Evolutionary conservation across 2,888 invertebrate genomes (phyloP).

Genomic region (Tetragonula carbonaria): DNA sequence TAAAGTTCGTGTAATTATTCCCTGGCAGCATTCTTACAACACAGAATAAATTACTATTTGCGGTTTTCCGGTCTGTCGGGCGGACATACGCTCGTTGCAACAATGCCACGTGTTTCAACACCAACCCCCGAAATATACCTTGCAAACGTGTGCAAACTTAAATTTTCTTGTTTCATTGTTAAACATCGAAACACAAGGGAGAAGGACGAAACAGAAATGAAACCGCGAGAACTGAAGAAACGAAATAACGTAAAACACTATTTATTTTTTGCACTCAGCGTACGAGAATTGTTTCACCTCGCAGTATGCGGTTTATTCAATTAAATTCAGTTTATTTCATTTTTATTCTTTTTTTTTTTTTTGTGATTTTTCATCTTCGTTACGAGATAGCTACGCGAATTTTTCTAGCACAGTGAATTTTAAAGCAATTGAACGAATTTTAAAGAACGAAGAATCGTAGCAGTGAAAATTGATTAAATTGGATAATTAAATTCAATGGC

Average conservation of each 20-base stretch:
- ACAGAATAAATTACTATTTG: slow-evolving; percentile 51
- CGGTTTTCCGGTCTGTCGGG: slow-evolving; percentile 50
- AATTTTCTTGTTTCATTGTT: background rate
- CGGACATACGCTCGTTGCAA: slow-evolving; percentile 26
- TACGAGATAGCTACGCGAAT: background rate
- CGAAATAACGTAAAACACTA: too few relatives aligned
- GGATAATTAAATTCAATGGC: background rate
- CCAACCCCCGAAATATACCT: slow-evolving; percentile 27
- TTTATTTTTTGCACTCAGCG: background rate
- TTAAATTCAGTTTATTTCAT: background rate
- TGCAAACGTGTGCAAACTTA: background rate
- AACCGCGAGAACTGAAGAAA: background rate
- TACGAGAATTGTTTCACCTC: background rate
- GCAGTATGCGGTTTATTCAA: background rate
- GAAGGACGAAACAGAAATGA: too few relatives aligned
- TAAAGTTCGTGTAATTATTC: slow-evolving; percentile 41
- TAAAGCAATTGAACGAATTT: background rate
- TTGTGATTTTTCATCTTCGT: background rate
- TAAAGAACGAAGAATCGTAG: background rate
- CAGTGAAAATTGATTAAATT: background rate
- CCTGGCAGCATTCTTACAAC: slow-evolving; percentile 46
- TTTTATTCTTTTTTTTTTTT: background rate
- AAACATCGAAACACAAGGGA: background rate
- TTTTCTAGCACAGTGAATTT: background rate
- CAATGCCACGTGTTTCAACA: slow-evolving; percentile 46